Conservation (phyloP, 2,113 vertebrate species). For the Balaeniceps rex region DNA sequence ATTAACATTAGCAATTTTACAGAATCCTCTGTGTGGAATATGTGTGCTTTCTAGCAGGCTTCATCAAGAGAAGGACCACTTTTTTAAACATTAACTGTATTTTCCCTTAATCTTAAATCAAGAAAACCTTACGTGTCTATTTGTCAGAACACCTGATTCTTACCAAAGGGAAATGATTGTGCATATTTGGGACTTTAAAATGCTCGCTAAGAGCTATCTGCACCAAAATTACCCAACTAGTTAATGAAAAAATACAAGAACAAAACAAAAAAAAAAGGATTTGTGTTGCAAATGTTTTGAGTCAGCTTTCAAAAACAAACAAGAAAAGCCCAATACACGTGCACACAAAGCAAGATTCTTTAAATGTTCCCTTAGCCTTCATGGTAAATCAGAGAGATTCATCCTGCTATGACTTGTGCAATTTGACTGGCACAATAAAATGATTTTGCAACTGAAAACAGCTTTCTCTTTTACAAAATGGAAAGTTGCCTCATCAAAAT, state of each 20-base stretch:
- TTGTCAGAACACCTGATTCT: background rate
- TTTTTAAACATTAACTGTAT: background rate
- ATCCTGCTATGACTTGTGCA: background rate
- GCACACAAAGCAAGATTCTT: background rate
- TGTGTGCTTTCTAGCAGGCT: background rate
- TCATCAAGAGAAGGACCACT: background rate
- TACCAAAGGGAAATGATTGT: background rate
- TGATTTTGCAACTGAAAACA: slow-evolving; percentile 52
- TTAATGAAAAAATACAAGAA: background rate
- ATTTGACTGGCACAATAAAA: slow-evolving; percentile 25
- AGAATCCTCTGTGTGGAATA: background rate
- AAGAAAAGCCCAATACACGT: background rate
- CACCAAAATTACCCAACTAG: background rate
- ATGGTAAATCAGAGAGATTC: slow-evolving; percentile 5
- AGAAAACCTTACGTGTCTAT: background rate
- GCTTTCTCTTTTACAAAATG: slow-evolving; percentile 26
- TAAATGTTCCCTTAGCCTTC: background rate
- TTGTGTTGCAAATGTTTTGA: background rate
- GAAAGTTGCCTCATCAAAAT: slow-evolving; percentile 39
- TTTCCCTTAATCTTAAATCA: background rate
- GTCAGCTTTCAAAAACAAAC: background rate
- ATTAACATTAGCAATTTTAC: background rate
- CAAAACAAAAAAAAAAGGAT: background rate
- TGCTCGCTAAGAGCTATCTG: background rate
- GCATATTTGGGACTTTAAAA: background rate